Evolutionary conservation across 2,797 vertebrate species (phyloP).

Genomic region (Cirrhinus mrigala): DNA sequence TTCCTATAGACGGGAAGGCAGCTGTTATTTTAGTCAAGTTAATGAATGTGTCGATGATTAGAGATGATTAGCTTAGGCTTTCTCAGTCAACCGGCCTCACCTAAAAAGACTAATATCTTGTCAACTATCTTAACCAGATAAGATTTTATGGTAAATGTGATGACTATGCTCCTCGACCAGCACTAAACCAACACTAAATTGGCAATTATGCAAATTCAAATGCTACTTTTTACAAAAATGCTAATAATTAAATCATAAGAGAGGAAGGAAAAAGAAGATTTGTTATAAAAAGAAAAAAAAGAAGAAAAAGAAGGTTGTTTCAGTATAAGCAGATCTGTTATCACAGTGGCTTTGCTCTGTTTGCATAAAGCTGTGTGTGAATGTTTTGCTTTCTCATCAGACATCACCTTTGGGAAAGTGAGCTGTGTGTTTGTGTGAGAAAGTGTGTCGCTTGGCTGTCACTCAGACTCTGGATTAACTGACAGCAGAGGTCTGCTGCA

Average conservation of each 20-base stretch:
- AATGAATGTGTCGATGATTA: neutral
- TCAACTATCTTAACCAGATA: neutral
- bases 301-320: neutral
- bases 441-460: conserved; percentile 37
- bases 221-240: neutral
- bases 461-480: conserved; percentile 44
- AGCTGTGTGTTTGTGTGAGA: conserved; percentile 22
- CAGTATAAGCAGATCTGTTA: neutral
- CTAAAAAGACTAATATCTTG: neutral
- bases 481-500: conserved; percentile 21
- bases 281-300: neutral
- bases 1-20: neutral
- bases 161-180: neutral
- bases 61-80: neutral
- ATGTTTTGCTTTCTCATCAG: conserved; percentile 38
- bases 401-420: conserved; percentile 33
- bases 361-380: conserved; percentile 12
- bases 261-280: neutral
- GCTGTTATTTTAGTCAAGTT: neutral
- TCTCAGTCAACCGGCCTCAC: neutral
- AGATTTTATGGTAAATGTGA: neutral
- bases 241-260: neutral
- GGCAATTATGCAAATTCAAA: neutral
- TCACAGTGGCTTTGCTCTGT: neutral
- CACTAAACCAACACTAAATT: neutral